Percentiles rank a stretch among this genome's conserved stretches.
Evolutionary conservation across 1,140 invertebrate genomes (phyloP).

Genomic region (Drosophila kikkawai): DNA sequence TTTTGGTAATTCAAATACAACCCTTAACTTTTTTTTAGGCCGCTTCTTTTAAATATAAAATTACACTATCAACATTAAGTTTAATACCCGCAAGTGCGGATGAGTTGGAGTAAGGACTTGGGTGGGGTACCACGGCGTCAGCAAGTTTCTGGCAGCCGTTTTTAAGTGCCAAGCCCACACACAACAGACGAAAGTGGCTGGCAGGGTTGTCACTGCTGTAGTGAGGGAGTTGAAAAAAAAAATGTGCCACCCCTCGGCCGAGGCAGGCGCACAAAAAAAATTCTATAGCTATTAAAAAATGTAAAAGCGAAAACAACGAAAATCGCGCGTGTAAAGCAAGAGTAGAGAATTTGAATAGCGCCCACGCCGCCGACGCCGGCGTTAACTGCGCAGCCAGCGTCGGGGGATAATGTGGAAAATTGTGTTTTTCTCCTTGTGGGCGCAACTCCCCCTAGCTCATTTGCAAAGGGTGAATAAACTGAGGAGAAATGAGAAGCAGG

Average conservation of each 20-base stretch:
- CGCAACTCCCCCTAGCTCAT: conserved; percentile 53
- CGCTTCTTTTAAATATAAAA: conserved; percentile 73
- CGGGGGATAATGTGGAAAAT: conserved; percentile 74
- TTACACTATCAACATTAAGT: conserved; percentile 83
- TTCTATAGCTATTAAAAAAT: conserved; percentile 82
- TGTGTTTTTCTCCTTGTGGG: conserved; percentile 62
- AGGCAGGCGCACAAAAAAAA: conserved; percentile 61
- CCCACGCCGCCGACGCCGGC: conserved; percentile 48
- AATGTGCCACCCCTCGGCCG: conserved; percentile 67
- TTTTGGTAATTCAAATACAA: conserved; percentile 30
- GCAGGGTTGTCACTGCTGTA: conserved; percentile 66
- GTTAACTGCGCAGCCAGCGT: conserved; percentile 30
- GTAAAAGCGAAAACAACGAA: conserved; percentile 83
- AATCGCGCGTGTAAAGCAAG: conserved; percentile 81
- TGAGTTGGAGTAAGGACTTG: conserved; percentile 2
- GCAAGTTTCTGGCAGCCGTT: conserved; percentile 68
- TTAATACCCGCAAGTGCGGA: conserved; percentile 78
- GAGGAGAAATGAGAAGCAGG: conserved; percentile 57
- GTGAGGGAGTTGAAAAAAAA: conserved; percentile 63
- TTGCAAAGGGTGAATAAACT: conserved; percentile 82
- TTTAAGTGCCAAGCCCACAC: conserved; percentile 67
- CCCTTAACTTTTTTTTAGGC: conserved; percentile 49
- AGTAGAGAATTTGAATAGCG: conserved; percentile 80
- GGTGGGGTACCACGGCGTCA: conserved; percentile 8
- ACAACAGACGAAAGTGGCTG: conserved; percentile 48